Evolutionary conservation across 2,888 invertebrate genomes (phyloP), one percentile per base, ranked within the genome.

Genomic region (Dascillus cervinus): DNA sequence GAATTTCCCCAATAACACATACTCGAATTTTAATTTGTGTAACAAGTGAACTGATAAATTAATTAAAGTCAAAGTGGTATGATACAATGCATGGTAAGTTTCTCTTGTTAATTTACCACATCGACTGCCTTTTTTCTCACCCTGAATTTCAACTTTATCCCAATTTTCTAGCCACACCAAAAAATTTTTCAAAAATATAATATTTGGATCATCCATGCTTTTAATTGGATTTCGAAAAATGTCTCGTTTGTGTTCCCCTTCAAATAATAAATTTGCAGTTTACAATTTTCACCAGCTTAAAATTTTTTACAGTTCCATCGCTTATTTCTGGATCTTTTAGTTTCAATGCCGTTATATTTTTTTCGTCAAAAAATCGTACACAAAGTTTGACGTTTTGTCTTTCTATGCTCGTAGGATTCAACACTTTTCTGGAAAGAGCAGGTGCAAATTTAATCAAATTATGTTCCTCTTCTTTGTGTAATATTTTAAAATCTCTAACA

Each of bases 131-230:
- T 8, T 20, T 6, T 12, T n/a, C 13, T 26, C 32, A 6, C 22
- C 32, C 10, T 11, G 26, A 5, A 26, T 8, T 2, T 15, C 9
- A 6, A 32, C 13, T n/a, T 13, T 11, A 19, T 32, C 12, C 32
- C 26, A 32, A 9, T 14, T 9, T 13, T 13, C 11, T 9, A 32
- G 12, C 26, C 32, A 32, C 4, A 11, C 13, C 3, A 17, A n/a
- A 30, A 24, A 24, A 17, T 24, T 19, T 30, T 30, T 4, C 4
- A 30, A 22, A 15, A 30, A 30, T 15, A 30, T 30, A 6, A 30
- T 9, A n/a, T 30, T 30, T 8, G 22, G 13, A n/a, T 29, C 22
- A 3, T 2, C 13, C 3, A 13, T 11, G 15, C 11, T 25, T 11
- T 12, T 27, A 3, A 27, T 27, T 8, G 27, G 11, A 3, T 3